Evolutionary conservation across 2,113 vertebrate genomes (phyloP).

Genomic region (Lanius ludovicianus): DNA sequence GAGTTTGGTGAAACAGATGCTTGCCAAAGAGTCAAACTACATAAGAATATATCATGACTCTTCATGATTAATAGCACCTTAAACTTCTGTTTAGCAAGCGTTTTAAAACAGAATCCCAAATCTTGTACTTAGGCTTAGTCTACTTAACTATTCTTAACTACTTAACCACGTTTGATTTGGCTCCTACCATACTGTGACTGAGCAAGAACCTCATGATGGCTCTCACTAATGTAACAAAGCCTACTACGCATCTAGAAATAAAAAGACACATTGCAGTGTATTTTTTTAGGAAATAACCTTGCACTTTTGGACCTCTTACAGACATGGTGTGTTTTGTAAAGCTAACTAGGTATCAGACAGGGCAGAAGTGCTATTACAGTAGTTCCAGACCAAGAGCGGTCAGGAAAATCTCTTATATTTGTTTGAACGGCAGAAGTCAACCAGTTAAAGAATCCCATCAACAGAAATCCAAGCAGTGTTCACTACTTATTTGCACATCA

Average conservation of each 20-base stretch:
- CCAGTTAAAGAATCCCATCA: neutral
- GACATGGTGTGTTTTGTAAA: neutral
- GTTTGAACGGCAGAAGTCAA: neutral
- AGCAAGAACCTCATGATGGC: neutral
- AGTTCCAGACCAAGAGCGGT: neutral
- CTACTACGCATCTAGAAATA: neutral
- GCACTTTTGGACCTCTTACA: neutral
- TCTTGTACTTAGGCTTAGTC: neutral
- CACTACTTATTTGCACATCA: neutral
- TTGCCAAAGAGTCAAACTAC: neutral
- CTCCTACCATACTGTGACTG: fast-evolving
- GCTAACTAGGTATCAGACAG: neutral
- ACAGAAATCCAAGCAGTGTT: neutral
- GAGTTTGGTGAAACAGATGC: neutral
- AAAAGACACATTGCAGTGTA: neutral
- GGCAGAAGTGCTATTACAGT: neutral
- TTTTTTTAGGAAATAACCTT: neutral
- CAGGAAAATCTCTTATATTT: neutral
- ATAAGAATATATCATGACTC: neutral
- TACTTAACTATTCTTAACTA: neutral
- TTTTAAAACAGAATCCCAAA: neutral
- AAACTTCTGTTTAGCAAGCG: neutral
- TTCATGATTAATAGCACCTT: neutral
- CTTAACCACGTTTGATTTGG: neutral
- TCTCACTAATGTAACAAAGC: neutral